Base-by-base conservation (phyloP, 2,888 invertebrate genomes). In the Pimpla rufipes region DNA sequence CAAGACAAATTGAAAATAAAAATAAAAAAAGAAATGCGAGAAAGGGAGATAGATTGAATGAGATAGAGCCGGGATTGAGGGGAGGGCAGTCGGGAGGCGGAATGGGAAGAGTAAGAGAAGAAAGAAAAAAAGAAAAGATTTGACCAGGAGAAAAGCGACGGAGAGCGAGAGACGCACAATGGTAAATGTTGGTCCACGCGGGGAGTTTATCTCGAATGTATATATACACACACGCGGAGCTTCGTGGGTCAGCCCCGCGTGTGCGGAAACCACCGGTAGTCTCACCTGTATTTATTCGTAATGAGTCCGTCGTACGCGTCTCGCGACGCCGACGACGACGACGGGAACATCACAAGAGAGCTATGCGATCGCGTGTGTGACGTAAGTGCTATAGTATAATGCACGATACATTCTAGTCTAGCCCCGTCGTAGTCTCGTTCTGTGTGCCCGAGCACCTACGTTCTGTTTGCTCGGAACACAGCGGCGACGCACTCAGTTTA, bases 401-500 rank as follows among this genome's bases (percentile, higher is more conserved):
- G 57, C 68, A 57, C 75, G 50, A 37, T 52, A 18, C 29, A 57
- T 47, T 11, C 21, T 23, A 52, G 62, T 47, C 40, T 64, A 47
- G 45, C 68, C 8, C 71, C 18, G 67, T 73, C 40, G 70, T n/a
- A 42, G 67, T 73, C 64, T 70, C 77, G 13, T 67, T 42, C 55
- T 83, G 79, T 85, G 57, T 81, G 83, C 81, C 66, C 73, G 83
- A 70, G 82, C 84, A 78, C 83, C 84, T 84, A 84, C 83, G 81
- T 83, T 85, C 50, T 90, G 87, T 90, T 90, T 90, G 85, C 88
- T 88, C 80, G 86, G 89, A 89, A 88, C 87, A 89, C 88, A 88
- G 88, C 83, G 86, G 85, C 88, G 74, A 79, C 79, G 59, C 77
- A 78, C 66, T 67, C 76, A 81, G 71, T 73, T 74, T 77, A 42